Percentiles rank a stretch among this genome's conserved stretches.
Conservation (phyloP, 2,797 vertebrate species). For the Myripristis jacobus region DNA sequence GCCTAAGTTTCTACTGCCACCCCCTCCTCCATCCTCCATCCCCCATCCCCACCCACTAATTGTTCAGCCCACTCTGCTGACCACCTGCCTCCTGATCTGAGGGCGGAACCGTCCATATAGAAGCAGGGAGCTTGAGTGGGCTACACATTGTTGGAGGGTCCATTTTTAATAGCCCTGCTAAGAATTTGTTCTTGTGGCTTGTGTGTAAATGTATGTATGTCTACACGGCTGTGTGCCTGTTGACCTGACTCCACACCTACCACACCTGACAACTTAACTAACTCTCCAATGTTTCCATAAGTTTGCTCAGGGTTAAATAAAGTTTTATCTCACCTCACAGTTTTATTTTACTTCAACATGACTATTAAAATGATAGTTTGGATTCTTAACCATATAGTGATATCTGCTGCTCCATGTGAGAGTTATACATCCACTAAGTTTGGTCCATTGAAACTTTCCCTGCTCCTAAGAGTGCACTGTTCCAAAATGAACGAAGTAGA, state of each 20-base stretch:
- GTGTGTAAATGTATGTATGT: constrained; percentile 4
- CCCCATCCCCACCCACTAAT: constrained; percentile 51
- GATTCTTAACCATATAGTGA: too few relatives aligned
- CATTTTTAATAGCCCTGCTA: constrained; percentile 32
- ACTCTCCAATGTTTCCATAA: too few relatives aligned
- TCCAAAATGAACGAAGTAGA: too few relatives aligned
- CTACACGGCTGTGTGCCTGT: background rate
- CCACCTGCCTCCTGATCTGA: constrained; percentile 85
- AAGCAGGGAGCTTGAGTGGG: constrained; percentile 34
- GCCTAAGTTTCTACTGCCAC: constrained; percentile 54
- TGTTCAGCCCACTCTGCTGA: constrained; percentile 80
- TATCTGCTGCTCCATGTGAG: too few relatives aligned
- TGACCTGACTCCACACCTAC: too few relatives aligned
- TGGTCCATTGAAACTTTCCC: too few relatives aligned
- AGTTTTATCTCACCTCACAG: too few relatives aligned
- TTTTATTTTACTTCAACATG: background rate
- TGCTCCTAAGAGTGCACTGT: too few relatives aligned
- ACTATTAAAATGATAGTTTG: too few relatives aligned
- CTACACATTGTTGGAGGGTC: constrained; percentile 27
- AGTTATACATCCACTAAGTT: too few relatives aligned
- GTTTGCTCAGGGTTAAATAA: too few relatives aligned
- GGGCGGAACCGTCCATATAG: constrained; percentile 63
- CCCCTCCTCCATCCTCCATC: constrained; percentile 9
- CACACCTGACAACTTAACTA: too few relatives aligned
- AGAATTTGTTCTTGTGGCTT: constrained; percentile 24